These are phyloP conservation scores for Metellina segmentata DNA, from an alignment of 2,888 invertebrate species.

Conservation along the genomic window DNA sequence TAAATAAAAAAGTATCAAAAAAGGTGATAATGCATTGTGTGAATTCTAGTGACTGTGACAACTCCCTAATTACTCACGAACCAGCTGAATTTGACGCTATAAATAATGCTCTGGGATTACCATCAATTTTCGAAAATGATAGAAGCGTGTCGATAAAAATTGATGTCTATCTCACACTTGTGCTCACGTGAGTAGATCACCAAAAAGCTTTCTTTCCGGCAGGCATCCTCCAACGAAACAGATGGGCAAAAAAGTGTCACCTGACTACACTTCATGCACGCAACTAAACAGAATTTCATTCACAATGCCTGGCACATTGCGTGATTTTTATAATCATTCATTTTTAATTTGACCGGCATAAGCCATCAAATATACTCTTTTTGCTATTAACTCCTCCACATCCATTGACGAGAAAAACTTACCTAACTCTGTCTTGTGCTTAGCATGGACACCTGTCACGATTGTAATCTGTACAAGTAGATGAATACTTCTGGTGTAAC, in stretches of 20 bases:
- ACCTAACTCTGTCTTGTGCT: background rate
- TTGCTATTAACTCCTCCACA: background rate
- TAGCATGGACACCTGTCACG: background rate
- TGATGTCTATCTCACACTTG: background rate
- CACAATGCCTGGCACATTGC: conserved; percentile 2
- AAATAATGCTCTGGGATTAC: background rate
- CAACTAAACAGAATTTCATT: conserved; percentile 5
- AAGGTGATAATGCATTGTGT: background rate
- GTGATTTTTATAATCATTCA: conserved; percentile 36
- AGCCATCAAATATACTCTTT: background rate
- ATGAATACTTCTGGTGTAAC: too few relatives aligned
- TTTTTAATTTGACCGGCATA: conserved; percentile 23
- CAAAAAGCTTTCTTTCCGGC: background rate
- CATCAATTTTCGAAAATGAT: background rate
- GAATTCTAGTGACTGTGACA: background rate
- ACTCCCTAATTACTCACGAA: background rate
- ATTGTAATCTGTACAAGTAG: background rate
- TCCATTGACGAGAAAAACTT: background rate
- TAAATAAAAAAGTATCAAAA: background rate
- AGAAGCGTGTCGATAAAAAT: background rate
- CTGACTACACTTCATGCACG: background rate
- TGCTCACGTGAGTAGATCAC: background rate
- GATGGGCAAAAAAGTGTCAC: background rate
- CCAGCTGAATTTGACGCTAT: background rate
- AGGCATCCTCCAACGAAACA: conserved; percentile 17